Percentiles rank a stretch among this genome's conserved stretches.
These are phyloP conservation scores for Acanthosepion pharaonis DNA, from an alignment of 2,888 invertebrate genomes.

Conservation along the genomic window DNA sequence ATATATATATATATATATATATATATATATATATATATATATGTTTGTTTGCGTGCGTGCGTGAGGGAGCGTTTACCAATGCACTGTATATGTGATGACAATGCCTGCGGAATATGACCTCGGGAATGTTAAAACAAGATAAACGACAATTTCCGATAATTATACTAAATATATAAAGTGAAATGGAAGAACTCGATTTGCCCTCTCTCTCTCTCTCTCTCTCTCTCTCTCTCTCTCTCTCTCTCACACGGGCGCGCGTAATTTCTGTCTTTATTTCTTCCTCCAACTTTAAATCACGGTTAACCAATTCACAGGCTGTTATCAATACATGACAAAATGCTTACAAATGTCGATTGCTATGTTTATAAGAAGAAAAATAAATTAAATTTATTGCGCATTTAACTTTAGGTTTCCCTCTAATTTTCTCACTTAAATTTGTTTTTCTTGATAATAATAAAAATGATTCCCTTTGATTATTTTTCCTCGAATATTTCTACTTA, in stretches of 20 bases:
- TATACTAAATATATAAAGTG: neutral
- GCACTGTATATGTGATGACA: neutral
- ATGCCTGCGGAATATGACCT: neutral
- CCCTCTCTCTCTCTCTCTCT: neutral
- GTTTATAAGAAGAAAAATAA: neutral
- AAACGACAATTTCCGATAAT: slow-evolving; percentile 6
- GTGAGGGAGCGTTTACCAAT: neutral
- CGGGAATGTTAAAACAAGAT: neutral
- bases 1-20: neutral
- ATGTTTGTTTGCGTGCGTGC: too few species aligned
- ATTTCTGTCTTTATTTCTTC: neutral
- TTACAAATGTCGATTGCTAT: neutral
- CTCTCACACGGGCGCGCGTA: neutral
- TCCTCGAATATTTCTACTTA: too few species aligned
- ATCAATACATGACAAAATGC: neutral
- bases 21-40: too few species aligned
- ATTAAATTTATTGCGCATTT: neutral
- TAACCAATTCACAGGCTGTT: neutral
- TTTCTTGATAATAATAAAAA: too few species aligned
- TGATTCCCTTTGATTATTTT: too few species aligned
- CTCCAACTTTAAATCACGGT: neutral
- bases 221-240: neutral
- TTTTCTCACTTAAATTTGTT: too few species aligned
- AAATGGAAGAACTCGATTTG: neutral
- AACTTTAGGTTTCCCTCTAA: neutral